Base-by-base conservation (phyloP, 2,888 invertebrate genomes). In the Nephrocerus scutellatus region DNA sequence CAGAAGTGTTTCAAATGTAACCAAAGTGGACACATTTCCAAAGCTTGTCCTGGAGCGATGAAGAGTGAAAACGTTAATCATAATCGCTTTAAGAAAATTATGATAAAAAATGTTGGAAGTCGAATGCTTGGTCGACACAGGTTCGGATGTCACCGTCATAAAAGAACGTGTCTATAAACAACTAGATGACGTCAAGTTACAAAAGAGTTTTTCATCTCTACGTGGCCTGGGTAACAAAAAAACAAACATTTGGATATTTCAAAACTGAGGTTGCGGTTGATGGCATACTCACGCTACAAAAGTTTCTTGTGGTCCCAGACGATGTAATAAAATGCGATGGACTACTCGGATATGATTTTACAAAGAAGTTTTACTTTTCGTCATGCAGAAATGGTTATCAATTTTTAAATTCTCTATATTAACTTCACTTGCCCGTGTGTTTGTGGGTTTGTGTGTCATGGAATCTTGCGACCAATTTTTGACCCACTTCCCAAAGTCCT, bases 1-100 rank as follows among this genome's bases (percentile, higher is more conserved):
- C 37, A 39, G 8, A 49, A 47, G 30, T 47, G 44, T 44, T 48
- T 48, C 24, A 24, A 30, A 9, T 47, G 45, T 13, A 43, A 45
- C 22, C 30, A 36, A 18, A 36, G n/a, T 5, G 44, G 46, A 2
- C 46, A 46, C 12, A 46, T 46, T n/a, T 28, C 43, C 10, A 30
- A 21, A 31, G 23, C 24, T 9, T 48, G 48, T 22, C 36, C 44
- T 19, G 13, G 19, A 19, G 18, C 15, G 5, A 28, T n/a, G n/a
- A n/a, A n/a, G n/a, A n/a, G n/a, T n/a, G n/a, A n/a, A n/a, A n/a
- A n/a, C n/a, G n/a, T n/a, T n/a, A n/a, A n/a, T n/a, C 26, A 26
- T 13, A 3, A 26, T 18, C 26, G 39, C 10, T 15, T 39, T 13
- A 40, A 40, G 23, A 29, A n/a, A 20, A 19, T 40, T 6, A 6